Conservation (phyloP, 2,797 vertebrate species). For the Loris lydekkerianus region DNA sequence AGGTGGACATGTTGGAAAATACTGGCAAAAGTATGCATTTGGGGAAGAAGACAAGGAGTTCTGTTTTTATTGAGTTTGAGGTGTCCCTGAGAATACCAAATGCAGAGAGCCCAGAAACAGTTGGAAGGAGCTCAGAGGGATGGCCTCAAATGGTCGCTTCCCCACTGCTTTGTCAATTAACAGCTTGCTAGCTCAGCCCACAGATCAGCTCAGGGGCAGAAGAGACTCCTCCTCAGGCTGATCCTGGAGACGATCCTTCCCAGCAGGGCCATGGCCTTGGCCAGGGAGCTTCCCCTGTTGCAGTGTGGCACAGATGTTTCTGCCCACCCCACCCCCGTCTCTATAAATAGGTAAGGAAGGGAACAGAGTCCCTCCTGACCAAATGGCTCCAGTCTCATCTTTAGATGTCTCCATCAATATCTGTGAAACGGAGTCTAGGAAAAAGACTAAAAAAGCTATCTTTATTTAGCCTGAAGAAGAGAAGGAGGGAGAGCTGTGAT, state of each 20-base stretch:
- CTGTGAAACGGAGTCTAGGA: slow-evolving; percentile 80
- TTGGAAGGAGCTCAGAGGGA: not conserved
- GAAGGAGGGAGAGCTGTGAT: slow-evolving; percentile 68
- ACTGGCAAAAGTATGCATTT: not conserved
- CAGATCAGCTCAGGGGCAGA: not conserved
- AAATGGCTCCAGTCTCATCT: slow-evolving; percentile 71
- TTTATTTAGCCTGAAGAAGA: slow-evolving; percentile 80
- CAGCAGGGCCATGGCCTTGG: not conserved
- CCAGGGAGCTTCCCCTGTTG: not conserved
- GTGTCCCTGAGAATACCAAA: not conserved
- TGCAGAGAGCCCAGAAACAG: not conserved
- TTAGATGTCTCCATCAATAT: slow-evolving; percentile 78
- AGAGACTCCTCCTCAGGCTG: not conserved
- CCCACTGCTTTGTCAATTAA: not conserved
- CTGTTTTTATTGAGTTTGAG: not conserved
- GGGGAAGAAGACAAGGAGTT: not conserved
- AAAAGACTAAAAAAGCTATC: slow-evolving; percentile 80
- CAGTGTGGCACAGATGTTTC: not conserved
- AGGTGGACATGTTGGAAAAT: not conserved
- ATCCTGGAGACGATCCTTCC: not conserved
- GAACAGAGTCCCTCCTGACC: slow-evolving; percentile 68
- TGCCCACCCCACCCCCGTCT: not conserved
- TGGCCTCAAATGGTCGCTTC: not conserved
- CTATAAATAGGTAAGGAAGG: slow-evolving; percentile 67
- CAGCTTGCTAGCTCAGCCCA: not conserved